These are phyloP conservation scores for Dendrolimus punctatus DNA, from an alignment of 1,140 invertebrate species.

Conservation along the genomic window DNA sequence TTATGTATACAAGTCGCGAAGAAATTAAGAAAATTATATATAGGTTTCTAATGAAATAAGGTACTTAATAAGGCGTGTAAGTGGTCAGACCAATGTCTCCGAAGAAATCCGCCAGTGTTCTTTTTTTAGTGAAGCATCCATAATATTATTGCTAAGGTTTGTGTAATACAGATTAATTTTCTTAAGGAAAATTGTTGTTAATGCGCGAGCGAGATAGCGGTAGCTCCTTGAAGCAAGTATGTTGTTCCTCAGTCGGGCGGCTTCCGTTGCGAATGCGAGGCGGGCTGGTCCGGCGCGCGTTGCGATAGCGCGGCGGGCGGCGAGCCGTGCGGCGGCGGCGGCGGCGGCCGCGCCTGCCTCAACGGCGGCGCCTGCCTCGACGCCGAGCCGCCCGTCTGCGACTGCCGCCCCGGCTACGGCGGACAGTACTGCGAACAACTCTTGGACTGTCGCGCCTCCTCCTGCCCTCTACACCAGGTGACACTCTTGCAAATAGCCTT, in stretches of 20 bases:
- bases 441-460: slow-evolving; percentile 74
- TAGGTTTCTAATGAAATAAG: no score
- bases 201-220: neutral
- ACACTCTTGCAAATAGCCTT: no score
- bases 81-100: no score
- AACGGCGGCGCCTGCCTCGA: slow-evolving; percentile 83
- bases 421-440: slow-evolving; percentile 85
- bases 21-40: no score
- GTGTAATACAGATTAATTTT: no score
- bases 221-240: neutral
- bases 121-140: no score
- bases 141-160: no score
- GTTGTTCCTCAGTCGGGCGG: slow-evolving; percentile 62
- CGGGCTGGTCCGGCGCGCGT: slow-evolving; percentile 78
- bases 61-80: no score
- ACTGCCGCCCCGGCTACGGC: slow-evolving; percentile 80
- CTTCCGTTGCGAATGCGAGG: slow-evolving; percentile 82
- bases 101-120: no score
- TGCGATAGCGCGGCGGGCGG: slow-evolving; percentile 64
- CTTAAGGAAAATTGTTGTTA: no score
- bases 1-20: no score
- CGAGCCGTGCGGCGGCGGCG: slow-evolving; percentile 50
- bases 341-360: slow-evolving; percentile 76
- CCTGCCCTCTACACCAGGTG: slow-evolving; percentile 56
- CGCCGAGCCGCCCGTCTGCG: slow-evolving; percentile 76